Conservation (phyloP, 1,140 invertebrate species). For the Drosophila yakuba region DNA sequence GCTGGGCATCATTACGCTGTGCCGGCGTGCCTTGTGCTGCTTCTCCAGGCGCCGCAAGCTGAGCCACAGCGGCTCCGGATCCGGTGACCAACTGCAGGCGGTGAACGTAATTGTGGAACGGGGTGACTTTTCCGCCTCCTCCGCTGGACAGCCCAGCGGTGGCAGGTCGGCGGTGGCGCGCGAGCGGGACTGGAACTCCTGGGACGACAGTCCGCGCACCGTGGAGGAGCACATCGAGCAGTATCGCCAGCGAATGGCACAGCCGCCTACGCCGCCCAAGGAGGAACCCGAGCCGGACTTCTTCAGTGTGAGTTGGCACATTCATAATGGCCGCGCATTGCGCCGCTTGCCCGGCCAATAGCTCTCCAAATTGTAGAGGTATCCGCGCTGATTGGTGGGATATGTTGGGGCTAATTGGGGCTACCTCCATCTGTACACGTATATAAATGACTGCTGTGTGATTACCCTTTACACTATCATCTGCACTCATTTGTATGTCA, state of each 20-base stretch:
- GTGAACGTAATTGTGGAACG: slow-evolving; percentile 64
- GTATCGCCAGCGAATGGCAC: slow-evolving; percentile 78
- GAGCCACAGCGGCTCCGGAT: slow-evolving; percentile 43
- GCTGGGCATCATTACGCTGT: slow-evolving; percentile 70
- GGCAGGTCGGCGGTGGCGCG: not conserved
- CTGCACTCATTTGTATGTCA: no score
- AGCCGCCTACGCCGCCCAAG: slow-evolving; percentile 74
- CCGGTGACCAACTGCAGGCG: slow-evolving; percentile 55
- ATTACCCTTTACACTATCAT: no score
- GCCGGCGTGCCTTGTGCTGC: slow-evolving; percentile 79
- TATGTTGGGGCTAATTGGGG: no score
- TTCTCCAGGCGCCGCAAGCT: slow-evolving; percentile 77
- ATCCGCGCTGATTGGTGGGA: no score
- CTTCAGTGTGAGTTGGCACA: slow-evolving; percentile 70
- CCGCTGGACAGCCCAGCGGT: not conserved
- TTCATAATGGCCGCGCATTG: not conserved
- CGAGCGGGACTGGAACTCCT: slow-evolving; percentile 84
- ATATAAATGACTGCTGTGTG: no score
- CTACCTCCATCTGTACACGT: no score
- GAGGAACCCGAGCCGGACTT: slow-evolving; percentile 80
- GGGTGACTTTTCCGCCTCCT: slow-evolving; percentile 38
- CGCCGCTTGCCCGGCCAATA: not conserved
- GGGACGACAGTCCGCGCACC: slow-evolving; percentile 82
- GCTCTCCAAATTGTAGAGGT: not conserved
- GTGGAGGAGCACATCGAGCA: slow-evolving; percentile 84